Evolutionary conservation across 2,113 vertebrate genomes (phyloP).

Genomic region (Erinaceus europaeus): DNA sequence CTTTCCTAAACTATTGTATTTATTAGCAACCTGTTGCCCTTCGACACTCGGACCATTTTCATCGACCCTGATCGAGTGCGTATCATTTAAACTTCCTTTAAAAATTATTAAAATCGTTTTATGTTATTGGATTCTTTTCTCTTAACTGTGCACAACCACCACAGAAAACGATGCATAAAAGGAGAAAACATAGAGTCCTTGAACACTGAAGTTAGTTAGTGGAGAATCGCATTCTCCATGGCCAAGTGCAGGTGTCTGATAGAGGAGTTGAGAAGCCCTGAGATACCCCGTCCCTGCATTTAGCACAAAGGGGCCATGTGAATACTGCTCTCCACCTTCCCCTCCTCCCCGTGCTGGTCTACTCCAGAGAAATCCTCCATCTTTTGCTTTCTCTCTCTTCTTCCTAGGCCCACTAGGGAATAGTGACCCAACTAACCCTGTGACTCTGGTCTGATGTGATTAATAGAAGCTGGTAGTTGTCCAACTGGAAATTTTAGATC

Average conservation of each 20-base stretch:
- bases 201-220: conserved; percentile 33
- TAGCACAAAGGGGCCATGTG: background rate
- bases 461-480: background rate
- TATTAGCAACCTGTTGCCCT: conserved; percentile 86
- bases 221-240: background rate
- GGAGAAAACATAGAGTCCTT: background rate
- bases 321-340: background rate
- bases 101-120: conserved; percentile 81
- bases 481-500: background rate
- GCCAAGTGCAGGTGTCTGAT: background rate
- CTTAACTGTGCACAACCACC: conserved; percentile 39
- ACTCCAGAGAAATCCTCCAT: background rate
- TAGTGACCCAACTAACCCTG: background rate
- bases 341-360: background rate
- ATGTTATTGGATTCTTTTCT: conserved; percentile 66
- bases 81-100: conserved; percentile 80
- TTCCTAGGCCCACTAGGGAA: background rate
- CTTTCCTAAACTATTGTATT: conserved; percentile 85
- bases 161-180: background rate
- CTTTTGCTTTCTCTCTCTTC: background rate
- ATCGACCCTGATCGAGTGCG: conserved; percentile 78
- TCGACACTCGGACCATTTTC: conserved; percentile 80
- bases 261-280: background rate
- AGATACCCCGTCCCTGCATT: background rate
- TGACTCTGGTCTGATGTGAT: background rate